Evolutionary conservation across 2,797 vertebrate species (phyloP), one percentile per base, ranked within the genome.

Genomic region (Gambelia wislizenii): DNA sequence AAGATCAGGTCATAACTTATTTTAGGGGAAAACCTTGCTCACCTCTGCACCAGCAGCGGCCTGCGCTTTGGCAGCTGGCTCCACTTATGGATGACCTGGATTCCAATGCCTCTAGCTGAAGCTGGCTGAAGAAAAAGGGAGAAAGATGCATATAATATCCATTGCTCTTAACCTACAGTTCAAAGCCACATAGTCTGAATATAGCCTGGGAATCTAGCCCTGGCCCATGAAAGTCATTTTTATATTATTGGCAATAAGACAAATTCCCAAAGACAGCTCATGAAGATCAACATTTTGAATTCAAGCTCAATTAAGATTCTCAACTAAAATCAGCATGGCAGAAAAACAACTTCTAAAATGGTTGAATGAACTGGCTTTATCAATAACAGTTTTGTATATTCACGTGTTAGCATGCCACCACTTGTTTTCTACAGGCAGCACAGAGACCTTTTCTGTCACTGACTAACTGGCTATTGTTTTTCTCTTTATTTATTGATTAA

Each of bases 81-180:
- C 99, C 99, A 99, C 91, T 98, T 99, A 96, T 99, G 98, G 94
- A 99, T 99, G 89, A 99, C 99, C 95, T 99, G 98, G 96, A 99
- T 99, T 59, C 99, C 99, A 33, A 97, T 97, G 92, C 99, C 99
- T 95, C 99, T 97, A 90, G 99, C 99, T 56, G 98, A 99, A 1
- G 99, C 99, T 61, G 99, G 99, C 99, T 99, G 36, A 86, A 93
- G 91, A 92, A 75, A 52, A 30, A 20, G 64, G 12, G 76, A 91
- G 27, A 44, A 72, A 74, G 14, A 67, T 39, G 10, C 20, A 27
- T 25, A 39, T n/a, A 42, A 52, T 2, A 59, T 61, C 12, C 9
- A 49, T 39, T 64, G 69, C 54, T 39, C 3, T 36, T 85, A 49
- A 42, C 25, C 44, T 64, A 49, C 22, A 61, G 18, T 76, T 76